Percentiles rank a stretch among this genome's conserved stretches.
phyloP scores from a whole-genome alignment of 1,140 invertebrate species.

The Oncopeltus fasciatus region DNA sequence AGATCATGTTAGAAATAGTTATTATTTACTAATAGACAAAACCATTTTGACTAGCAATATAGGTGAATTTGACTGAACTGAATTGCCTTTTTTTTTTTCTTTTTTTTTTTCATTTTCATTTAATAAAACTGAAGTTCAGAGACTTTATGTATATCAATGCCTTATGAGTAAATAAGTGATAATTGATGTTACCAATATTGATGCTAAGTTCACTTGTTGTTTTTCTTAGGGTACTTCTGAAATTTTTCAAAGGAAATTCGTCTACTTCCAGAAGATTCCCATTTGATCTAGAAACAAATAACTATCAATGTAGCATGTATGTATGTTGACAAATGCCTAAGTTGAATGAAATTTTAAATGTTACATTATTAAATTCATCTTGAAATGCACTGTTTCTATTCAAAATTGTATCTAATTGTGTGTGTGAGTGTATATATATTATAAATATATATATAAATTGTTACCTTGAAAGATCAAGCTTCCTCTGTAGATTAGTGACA shows the following conservation, averaged over 20 bases:
- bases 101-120: too few species aligned
- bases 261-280: conserved; percentile 1
- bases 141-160: too few species aligned
- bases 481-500: background rate
- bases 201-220: conserved; percentile 24
- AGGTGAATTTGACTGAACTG: too few species aligned
- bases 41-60: too few species aligned
- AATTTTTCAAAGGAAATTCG: background rate
- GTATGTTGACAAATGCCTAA: background rate
- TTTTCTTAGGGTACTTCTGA: conserved; percentile 10
- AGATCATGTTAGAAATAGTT: too few species aligned
- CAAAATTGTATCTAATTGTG: too few species aligned
- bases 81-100: too few species aligned
- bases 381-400: background rate
- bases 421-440: too few species aligned
- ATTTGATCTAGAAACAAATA: background rate
- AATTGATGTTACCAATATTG: conserved; percentile 19
- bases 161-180: too few species aligned
- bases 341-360: background rate
- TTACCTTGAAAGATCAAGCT: background rate
- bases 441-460: too few species aligned
- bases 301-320: background rate
- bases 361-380: background rate
- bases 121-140: too few species aligned
- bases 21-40: too few species aligned